phyloP scores from a whole-genome alignment of 2,888 invertebrate genomes.

The Bembecia ichneumoniformis region DNA sequence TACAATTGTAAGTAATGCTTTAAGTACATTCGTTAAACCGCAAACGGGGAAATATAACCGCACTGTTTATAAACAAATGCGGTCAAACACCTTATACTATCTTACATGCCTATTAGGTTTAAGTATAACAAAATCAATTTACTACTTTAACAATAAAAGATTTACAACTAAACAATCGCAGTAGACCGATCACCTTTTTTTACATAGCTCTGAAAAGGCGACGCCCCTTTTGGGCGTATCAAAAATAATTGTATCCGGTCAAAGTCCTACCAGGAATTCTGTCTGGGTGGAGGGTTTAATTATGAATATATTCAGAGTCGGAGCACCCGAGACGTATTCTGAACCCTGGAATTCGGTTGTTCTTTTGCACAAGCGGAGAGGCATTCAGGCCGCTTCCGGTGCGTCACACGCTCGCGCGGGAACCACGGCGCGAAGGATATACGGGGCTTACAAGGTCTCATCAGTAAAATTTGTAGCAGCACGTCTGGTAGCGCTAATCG shows the following conservation, averaged over 20 bases:
- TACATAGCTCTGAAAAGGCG: too few relatives aligned
- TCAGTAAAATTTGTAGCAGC: too few relatives aligned
- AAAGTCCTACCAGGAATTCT: neutral
- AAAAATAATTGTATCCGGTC: neutral
- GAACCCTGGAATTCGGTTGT: neutral
- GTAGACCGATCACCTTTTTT: too few relatives aligned
- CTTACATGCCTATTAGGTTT: neutral
- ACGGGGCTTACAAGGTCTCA: too few relatives aligned
- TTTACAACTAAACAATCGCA: too few relatives aligned
- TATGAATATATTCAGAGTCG: neutral
- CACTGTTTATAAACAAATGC: neutral
- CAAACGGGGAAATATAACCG: neutral
- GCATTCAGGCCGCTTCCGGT: slow-evolving; percentile 16
- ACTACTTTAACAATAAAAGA: too few relatives aligned
- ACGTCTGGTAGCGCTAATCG: too few relatives aligned
- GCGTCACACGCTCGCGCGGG: slow-evolving; percentile 15
- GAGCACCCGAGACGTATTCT: neutral
- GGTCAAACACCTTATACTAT: neutral
- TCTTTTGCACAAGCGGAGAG: slow-evolving; percentile 4
- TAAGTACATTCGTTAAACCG: neutral
- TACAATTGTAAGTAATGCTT: too few relatives aligned
- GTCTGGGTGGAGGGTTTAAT: neutral
- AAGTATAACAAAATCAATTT: too few relatives aligned
- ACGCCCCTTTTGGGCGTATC: too few relatives aligned
- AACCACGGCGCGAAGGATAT: neutral